Evolutionary conservation across 1,140 invertebrate species (phyloP), one percentile per base, ranked within the genome.

Genomic region (Stegodyphus dumicola): DNA sequence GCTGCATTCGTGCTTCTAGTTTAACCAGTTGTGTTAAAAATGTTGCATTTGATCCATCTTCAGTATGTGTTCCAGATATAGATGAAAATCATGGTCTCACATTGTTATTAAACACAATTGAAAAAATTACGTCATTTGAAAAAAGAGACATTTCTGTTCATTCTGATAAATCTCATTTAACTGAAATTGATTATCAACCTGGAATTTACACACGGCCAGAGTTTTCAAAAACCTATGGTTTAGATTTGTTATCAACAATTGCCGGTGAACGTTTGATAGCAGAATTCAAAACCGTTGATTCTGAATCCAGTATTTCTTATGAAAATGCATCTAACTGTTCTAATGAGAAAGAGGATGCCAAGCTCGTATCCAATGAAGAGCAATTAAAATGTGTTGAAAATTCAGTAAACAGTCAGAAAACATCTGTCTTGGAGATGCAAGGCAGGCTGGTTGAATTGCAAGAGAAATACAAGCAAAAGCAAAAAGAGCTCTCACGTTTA

Each of bases 381-480:
- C 65, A 66, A n/a, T 6, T 13, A 15, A 85, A 66, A n/a, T 13
- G 9, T 13, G n/a, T 7, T 51, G 60, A 85, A 49, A 13, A 13
- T 64, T 52, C 33, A 33, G 56, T 48, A 17, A 49, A 49, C 17
- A 49, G 66, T 11, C 15, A n/a, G 11, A 73, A 73, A 64, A 17
- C 81, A 6, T 66, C 74, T 56, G 95, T 96, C 89, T 91, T 94
- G 85, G 94, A 95, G 88, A 96, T 96, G 94, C 92, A 95, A 56
- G 93, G 94, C 89, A 92, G 93, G 65, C 89, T 97, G 80, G 95
- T 95, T 1, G 95, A 96, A 67, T 92, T 97, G 60, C 95, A 96
- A 88, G 91, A 94, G 70, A 93, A 95, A 87, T 96, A 95, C 89
- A 93, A 93, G 86, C 95, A 96, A 88, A 96, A 95, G 89, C 94